phyloP scores from a whole-genome alignment of 2,797 vertebrate species.

The Scyliorhinus canicula region DNA sequence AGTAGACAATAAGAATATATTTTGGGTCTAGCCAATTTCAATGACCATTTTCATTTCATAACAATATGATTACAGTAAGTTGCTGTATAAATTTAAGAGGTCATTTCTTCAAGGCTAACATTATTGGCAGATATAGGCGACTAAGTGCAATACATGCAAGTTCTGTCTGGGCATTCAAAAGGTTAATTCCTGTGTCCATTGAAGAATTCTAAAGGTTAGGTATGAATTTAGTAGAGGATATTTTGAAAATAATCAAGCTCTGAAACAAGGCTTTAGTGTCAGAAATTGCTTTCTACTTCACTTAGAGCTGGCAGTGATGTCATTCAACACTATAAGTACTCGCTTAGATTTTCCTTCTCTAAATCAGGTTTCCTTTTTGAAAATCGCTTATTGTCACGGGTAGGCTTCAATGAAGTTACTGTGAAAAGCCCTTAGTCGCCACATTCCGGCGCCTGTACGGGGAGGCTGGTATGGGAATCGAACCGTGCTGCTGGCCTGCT shows the following conservation, averaged over 20 bases:
- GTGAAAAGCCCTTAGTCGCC: no score
- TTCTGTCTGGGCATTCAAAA: not conserved
- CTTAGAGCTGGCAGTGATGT: not conserved
- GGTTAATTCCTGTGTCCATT: no score
- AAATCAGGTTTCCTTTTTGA: not conserved
- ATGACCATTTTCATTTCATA: not conserved
- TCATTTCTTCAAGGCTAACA: not conserved
- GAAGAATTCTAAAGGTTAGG: not conserved
- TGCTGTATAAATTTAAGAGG: not conserved
- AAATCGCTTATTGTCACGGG: no score
- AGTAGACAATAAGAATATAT: not conserved
- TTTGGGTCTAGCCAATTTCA: not conserved
- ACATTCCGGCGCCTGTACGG: no score
- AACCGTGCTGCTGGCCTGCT: no score
- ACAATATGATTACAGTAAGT: not conserved
- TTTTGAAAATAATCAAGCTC: not conserved
- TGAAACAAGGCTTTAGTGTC: not conserved
- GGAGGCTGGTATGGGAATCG: no score
- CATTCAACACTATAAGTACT: not conserved
- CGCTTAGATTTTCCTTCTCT: not conserved
- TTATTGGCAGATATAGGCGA: not conserved
- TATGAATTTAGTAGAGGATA: not conserved
- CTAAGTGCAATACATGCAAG: not conserved
- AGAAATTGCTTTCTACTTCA: not conserved
- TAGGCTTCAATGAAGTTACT: no score